phyloP scores from a whole-genome alignment of 2,888 invertebrate genomes.

The Sericinus montela region DNA sequence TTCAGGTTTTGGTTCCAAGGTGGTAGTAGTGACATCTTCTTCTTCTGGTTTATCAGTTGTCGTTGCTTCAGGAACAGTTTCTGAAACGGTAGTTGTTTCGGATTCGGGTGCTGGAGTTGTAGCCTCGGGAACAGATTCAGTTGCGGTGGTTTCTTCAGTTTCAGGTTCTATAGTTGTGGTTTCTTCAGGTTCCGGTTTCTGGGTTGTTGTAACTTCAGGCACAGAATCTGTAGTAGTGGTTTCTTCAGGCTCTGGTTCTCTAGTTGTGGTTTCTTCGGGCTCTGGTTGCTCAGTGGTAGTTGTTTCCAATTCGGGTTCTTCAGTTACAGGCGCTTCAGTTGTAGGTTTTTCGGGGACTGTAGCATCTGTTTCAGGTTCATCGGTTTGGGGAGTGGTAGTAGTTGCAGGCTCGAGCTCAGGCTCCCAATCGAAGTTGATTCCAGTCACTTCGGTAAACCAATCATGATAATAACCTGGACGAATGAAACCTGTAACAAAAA shows the following conservation, averaged over 20 bases:
- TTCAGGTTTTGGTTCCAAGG: no score
- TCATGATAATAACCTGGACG: constrained; percentile 50
- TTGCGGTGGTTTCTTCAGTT: background rate
- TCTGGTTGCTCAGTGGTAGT: background rate
- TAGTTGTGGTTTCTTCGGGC: background rate
- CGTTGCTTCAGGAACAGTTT: background rate
- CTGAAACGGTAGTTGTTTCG: background rate
- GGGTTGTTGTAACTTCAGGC: background rate
- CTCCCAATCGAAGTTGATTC: constrained; percentile 43
- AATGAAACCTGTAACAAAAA: constrained; percentile 39
- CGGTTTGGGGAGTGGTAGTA: background rate
- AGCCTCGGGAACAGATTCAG: background rate
- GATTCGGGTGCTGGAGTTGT: constrained; percentile 2
- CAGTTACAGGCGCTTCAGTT: constrained; percentile 11
- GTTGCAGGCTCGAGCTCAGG: background rate
- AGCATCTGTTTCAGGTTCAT: background rate
- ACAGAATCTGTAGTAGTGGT: background rate
- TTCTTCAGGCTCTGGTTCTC: background rate
- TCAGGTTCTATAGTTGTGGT: constrained; percentile 8
- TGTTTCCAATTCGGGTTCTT: background rate
- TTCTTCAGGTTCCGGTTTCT: background rate
- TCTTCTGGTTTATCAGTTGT: background rate
- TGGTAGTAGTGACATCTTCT: no score
- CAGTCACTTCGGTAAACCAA: constrained; percentile 41
- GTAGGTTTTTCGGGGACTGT: background rate